Evolutionary conservation across 2,888 invertebrate species (phyloP), one percentile per base, ranked within the genome.

Genomic region (Actias luna): DNA sequence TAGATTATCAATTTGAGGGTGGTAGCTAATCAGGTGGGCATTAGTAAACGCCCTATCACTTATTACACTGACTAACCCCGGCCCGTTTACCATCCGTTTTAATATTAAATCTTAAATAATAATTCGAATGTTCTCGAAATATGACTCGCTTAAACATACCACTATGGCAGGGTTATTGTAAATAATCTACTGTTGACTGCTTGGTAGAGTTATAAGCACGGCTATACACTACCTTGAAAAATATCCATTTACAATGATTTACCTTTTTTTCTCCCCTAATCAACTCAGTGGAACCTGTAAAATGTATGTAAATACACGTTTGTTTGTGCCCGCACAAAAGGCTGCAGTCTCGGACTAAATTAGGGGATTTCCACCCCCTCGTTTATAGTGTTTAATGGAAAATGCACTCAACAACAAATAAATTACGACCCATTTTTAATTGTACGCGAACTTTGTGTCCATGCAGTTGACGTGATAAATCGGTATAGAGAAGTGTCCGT

Each of bases 281-380:
- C 46, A 50, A 50, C 46, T 50, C 12, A 18, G 42, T n/a, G 8
- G 42, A 7, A 18, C 42, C 27, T 52, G 52, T 52, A 0, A 29
- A 61, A 63, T 10, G 7, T 55, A 52, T 52, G 29, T 60, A 42
- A 58, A 33, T 59, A 61, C 5, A 35, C 42, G 59, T 35, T 67
- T 65, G 63, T 66, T 68, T 68, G 66, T 65, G 62, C 67, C 63
- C 22, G 60, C 50, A 46, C 57, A 61, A 64, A 63, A 59, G 63
- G 61, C 50, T 67, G 66, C 61, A 63, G 64, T 36, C 64, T 31
- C 52, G 52, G 52, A 55, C 55, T n/a, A 59, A 59, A 55, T 65
- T 59, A 67, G 67, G 67, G 67, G 65, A 62, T 63, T 42, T 62
- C 63, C 65, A 67, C 70, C 67, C 65, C 68, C 64, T 61, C 12